Percentiles rank a stretch among this genome's conserved stretches.
These are phyloP conservation scores for Gymnopithys bicolor DNA, from an alignment of 2,797 vertebrate genomes.

Conservation along the genomic window DNA sequence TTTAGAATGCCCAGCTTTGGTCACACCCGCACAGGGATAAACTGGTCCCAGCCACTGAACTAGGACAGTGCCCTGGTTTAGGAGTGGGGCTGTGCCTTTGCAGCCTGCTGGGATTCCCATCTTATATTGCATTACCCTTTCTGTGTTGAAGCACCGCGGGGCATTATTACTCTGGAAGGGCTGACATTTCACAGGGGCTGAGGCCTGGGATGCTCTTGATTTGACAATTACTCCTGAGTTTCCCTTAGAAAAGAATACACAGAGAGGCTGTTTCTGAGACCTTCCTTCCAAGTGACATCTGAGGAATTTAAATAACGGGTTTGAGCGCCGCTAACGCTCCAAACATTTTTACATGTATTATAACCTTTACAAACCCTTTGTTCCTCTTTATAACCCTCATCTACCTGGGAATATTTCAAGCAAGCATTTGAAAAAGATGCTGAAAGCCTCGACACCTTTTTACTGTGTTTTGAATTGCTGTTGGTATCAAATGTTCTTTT, in stretches of 20 bases:
- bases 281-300: slow-evolving; percentile 57
- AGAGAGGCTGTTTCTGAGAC: slow-evolving; percentile 17
- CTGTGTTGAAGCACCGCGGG: background rate
- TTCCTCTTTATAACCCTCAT: background rate
- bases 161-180: background rate
- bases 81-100: background rate
- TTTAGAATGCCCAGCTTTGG: too few species aligned
- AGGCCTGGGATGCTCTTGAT: slow-evolving; percentile 31
- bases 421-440: background rate
- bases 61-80: background rate
- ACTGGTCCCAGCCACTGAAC: too few species aligned
- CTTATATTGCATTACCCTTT: background rate
- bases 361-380: slow-evolving; percentile 41
- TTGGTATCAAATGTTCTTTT: background rate
- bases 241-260: background rate
- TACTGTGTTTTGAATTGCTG: background rate
- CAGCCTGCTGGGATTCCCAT: background rate
- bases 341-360: slow-evolving; percentile 59
- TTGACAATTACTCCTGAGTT: background rate
- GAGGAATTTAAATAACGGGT: slow-evolving; percentile 49
- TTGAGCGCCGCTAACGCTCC: slow-evolving; percentile 17
- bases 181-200: slow-evolving; percentile 37
- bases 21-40: too few species aligned
- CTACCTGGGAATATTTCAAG: slow-evolving; percentile 37
- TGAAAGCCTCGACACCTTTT: background rate